A percentile compares a stretch with the other conserved stretches of the same genome.
phyloP scores from a whole-genome alignment of 2,797 vertebrate genomes.

The Calcarius lapponicus region DNA sequence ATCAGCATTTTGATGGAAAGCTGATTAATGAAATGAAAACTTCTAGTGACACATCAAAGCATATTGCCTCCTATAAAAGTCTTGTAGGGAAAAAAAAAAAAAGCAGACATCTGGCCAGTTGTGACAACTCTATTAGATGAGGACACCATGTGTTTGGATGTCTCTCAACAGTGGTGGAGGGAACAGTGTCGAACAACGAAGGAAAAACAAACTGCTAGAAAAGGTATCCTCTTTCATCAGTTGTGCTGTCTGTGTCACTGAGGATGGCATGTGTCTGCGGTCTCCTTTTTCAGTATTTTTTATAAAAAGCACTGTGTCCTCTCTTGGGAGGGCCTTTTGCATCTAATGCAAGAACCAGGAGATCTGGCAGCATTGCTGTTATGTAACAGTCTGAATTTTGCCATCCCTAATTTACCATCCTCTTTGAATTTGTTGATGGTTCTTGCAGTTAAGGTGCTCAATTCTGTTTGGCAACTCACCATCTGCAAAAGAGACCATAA shows the following conservation, averaged over 20 bases:
- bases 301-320: neutral
- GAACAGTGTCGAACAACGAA: neutral
- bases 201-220: neutral
- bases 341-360: neutral
- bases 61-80: neutral
- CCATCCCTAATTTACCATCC: constrained; percentile 1
- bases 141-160: neutral
- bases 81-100: neutral
- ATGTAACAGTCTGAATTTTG: constrained; percentile 25
- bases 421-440: constrained; percentile 5
- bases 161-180: neutral
- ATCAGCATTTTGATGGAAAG: neutral
- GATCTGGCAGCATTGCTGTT: neutral
- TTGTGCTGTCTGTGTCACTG: neutral
- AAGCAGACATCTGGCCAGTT: neutral
- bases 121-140: neutral
- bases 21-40: neutral
- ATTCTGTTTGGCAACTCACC: constrained; percentile 21
- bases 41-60: neutral
- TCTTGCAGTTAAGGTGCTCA: constrained; percentile 2
- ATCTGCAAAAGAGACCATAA: constrained; percentile 24
- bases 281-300: neutral
- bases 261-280: neutral
- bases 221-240: neutral
- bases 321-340: neutral